A percentile compares a stretch with the other conserved stretches of the same genome.
Evolutionary conservation across 1,140 invertebrate species (phyloP).

Genomic region (Acromyrmex heyeri): DNA sequence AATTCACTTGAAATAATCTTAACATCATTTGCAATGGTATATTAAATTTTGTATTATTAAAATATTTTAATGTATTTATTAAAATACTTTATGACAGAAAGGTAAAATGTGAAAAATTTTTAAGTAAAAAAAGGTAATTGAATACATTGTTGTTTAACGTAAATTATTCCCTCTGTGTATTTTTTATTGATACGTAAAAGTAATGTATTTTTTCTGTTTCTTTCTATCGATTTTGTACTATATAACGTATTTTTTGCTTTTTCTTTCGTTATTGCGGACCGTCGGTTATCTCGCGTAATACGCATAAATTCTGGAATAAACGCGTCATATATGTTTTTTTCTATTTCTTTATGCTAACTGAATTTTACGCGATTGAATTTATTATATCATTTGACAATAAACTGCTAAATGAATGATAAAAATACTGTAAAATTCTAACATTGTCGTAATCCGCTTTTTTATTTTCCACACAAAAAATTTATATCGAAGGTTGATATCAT

Average conservation of each 20-base stretch:
- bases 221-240: slow-evolving; percentile 22
- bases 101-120: background rate
- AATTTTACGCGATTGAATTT: slow-evolving; percentile 27
- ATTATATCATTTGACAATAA: background rate
- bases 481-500: slow-evolving; percentile 7
- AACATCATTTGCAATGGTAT: background rate
- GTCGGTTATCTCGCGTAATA: background rate
- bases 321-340: slow-evolving; percentile 2
- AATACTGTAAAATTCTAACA: background rate
- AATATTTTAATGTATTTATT: too few species aligned
- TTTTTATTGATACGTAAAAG: background rate
- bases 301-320: slow-evolving; percentile 28
- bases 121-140: background rate
- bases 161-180: background rate
- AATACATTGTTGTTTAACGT: background rate
- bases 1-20: background rate
- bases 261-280: slow-evolving; percentile 1
- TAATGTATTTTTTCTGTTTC: slow-evolving; percentile 8
- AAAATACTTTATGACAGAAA: background rate
- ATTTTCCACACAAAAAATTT: slow-evolving; percentile 20
- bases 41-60: slow-evolving; percentile 1
- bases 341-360: background rate
- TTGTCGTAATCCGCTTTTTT: background rate
- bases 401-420: background rate
- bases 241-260: slow-evolving; percentile 13